Base-by-base conservation (phyloP, 2,797 vertebrate genomes). In the Hipposideros larvatus region DNA sequence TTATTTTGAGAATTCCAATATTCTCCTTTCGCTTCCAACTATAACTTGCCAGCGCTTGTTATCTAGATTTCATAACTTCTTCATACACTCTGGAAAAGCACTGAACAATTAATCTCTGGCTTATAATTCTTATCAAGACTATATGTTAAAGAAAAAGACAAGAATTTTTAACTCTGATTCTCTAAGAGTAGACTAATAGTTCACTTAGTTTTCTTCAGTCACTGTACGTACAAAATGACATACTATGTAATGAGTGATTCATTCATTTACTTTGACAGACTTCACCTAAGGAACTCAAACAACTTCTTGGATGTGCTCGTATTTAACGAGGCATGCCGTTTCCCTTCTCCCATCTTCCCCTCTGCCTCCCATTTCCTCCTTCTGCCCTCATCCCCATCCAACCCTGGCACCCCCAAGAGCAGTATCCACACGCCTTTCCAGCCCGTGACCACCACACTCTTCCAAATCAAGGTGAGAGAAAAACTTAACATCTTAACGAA, bases 1-100 rank as follows among this genome's bases (percentile, higher is more conserved):
- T 90, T 80, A 57, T 75, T 94, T 66, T 85, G 71, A 90, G 46
- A 90, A 95, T 88, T 90, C 61, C 48, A 90, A 26, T 46, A 31
- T 65, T 96, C 55, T 71, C 19, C 11, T 70, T 53, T 82, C 55
- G 24, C 34, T 74, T 75, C 43, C n/a, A 86, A 13, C 26, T 74
- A 31, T 70, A 78, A 77, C 9, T 90, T 71, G 18, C 7, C 26
- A 41, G 16, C 31, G 18, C 53, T 91, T 86, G 31, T 66, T 91
- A 51, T 66, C 26, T 91, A 48, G 18, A 79, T 94, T 57, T 43
- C 9, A 8, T 51, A 37, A 82, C 86, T 88, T 74, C 73, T 83
- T 79, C 59, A 79, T 43, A 68, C 73, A 34, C 34, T 84, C 75
- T 94, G 21, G 41, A 41, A 84, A 87, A 66, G 14, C 19, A 87